These are phyloP conservation scores for Lepidocyrtoides sp. DNA, from an alignment of 2,888 invertebrate genomes.

Conservation along the genomic window DNA sequence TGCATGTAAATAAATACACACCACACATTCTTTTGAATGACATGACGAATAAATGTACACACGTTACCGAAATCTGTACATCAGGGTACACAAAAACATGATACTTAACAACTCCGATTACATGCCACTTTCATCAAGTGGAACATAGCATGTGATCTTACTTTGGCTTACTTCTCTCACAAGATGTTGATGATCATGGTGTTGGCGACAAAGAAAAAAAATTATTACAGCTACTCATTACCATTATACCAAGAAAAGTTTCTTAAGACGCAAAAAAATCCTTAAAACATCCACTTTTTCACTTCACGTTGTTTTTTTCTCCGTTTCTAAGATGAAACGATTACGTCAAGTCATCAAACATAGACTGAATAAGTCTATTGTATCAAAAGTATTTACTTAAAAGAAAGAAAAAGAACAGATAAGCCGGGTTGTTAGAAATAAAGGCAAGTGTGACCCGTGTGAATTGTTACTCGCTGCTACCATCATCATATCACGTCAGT, in stretches of 20 bases:
- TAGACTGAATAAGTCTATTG: neutral
- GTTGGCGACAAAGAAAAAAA: conserved; percentile 3
- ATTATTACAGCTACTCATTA: conserved; percentile 6
- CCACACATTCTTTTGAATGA: neutral
- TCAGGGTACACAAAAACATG: neutral
- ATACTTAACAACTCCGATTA: conserved; percentile 34
- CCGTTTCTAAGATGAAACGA: neutral
- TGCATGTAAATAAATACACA: neutral
- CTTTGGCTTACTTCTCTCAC: neutral
- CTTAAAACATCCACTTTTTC: neutral
- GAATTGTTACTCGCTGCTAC: conserved; percentile 11
- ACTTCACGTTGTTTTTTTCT: neutral
- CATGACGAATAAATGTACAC: neutral
- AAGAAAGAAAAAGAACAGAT: neutral
- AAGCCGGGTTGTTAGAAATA: neutral
- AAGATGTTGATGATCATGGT: neutral
- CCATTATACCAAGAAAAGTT: neutral
- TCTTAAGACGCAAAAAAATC: neutral
- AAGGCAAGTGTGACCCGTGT: neutral
- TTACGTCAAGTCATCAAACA: neutral
- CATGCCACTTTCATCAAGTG: conserved; percentile 18
- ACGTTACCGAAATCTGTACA: neutral
- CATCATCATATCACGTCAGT: conserved; percentile 7
- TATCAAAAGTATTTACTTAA: neutral
- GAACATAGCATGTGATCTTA: conserved; percentile 8